Percentiles rank a stretch among this genome's conserved stretches.
These are phyloP conservation scores for Lanius collurio DNA, from an alignment of 2,113 vertebrate genomes.

Conservation along the genomic window DNA sequence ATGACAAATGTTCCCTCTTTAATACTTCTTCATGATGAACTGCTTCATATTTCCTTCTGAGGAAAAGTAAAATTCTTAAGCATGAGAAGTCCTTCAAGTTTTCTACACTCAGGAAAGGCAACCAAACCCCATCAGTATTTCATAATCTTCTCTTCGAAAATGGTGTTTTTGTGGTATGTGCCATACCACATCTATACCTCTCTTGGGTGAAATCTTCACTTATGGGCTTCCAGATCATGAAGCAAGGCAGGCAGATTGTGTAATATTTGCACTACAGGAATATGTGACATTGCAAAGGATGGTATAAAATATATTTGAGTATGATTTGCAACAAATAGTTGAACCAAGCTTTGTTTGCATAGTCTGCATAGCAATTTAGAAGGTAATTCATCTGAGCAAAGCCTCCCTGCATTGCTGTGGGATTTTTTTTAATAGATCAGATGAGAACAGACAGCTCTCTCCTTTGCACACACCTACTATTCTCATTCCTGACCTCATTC, in stretches of 20 bases:
- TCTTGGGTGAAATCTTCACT: background rate
- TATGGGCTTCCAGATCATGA: background rate
- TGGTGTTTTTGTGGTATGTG: background rate
- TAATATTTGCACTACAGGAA: background rate
- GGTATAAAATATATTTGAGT: background rate
- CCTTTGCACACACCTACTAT: background rate
- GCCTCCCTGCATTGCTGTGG: background rate
- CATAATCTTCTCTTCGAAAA: background rate
- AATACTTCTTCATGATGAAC: background rate
- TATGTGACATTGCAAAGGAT: background rate
- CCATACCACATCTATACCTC: background rate
- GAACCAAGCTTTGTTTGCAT: background rate
- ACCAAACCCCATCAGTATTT: background rate
- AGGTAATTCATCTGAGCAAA: background rate
- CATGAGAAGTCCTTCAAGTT: background rate
- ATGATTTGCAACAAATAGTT: background rate
- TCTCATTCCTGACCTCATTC: background rate
- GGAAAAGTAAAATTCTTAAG: background rate
- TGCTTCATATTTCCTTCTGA: background rate
- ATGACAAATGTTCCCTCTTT: background rate
- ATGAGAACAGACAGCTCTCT: background rate
- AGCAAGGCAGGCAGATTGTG: background rate
- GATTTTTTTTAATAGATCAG: background rate
- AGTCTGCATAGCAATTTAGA: background rate
- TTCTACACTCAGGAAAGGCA: background rate